phyloP scores from a whole-genome alignment of 2,888 invertebrate species.

The Xylota sylvarum region DNA sequence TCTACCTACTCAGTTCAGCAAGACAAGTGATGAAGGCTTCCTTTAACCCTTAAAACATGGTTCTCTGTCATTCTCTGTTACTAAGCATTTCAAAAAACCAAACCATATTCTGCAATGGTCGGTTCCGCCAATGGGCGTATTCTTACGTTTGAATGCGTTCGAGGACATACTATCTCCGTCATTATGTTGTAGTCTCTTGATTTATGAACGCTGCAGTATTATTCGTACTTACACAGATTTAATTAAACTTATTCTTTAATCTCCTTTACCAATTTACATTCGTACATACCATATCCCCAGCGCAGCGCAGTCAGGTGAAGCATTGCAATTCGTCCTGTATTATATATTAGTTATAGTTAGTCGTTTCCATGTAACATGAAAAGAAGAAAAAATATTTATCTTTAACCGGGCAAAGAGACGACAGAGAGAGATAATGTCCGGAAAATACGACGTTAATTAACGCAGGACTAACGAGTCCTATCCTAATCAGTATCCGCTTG shows the following conservation, averaged over 20 bases:
- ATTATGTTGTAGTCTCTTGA: background rate
- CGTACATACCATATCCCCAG: background rate
- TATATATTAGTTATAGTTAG: background rate
- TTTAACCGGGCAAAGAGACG: background rate
- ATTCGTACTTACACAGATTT: background rate
- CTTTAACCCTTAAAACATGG: too few species aligned
- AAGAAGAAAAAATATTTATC: slow-evolving; percentile 2
- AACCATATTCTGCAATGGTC: too few species aligned
- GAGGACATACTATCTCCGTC: too few species aligned
- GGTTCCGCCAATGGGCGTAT: too few species aligned
- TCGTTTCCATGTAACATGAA: background rate
- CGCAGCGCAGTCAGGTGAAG: background rate
- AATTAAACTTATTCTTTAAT: slow-evolving; percentile 1
- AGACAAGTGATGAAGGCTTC: too few species aligned
- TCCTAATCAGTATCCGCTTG: slow-evolving; percentile 58
- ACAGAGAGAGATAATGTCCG: slow-evolving; percentile 37
- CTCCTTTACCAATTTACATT: background rate
- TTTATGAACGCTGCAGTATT: background rate
- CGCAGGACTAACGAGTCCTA: slow-evolving; percentile 65
- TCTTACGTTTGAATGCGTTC: too few species aligned
- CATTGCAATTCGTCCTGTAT: background rate
- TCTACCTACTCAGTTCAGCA: too few species aligned
- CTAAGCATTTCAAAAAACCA: too few species aligned
- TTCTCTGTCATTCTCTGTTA: too few species aligned
- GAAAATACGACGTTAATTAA: slow-evolving; percentile 70